These are phyloP conservation scores for Elysia crispata DNA, from an alignment of 2,888 invertebrate species.

Conservation along the genomic window DNA sequence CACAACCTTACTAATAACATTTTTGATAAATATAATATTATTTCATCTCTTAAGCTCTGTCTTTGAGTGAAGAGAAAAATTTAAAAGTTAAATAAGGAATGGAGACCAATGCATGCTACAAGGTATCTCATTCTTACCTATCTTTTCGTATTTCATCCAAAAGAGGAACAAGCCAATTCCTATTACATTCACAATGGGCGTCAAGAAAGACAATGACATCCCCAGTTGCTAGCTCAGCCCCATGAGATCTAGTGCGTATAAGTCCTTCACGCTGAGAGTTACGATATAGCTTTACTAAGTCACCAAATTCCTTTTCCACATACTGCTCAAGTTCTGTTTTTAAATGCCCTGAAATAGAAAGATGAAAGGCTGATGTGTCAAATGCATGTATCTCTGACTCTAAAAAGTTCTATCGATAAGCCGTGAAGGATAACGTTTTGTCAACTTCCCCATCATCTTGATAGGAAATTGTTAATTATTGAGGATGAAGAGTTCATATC, in stretches of 20 bases:
- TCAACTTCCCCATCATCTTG: too few relatives aligned
- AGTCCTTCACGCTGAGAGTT: slow-evolving; percentile 94
- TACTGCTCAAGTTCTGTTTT: slow-evolving; percentile 90
- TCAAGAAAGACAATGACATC: slow-evolving; percentile 98
- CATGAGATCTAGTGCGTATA: slow-evolving; percentile 93
- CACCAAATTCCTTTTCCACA: slow-evolving; percentile 87
- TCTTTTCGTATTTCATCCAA: slow-evolving; percentile 95
- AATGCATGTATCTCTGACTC: too few relatives aligned
- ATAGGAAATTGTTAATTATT: too few relatives aligned
- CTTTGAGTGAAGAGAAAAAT: background rate
- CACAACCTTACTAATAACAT: too few relatives aligned
- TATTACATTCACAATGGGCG: slow-evolving; percentile 95
- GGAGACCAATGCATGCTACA: too few relatives aligned
- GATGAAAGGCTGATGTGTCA: too few relatives aligned
- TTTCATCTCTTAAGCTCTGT: background rate
- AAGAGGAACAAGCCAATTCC: slow-evolving; percentile 97
- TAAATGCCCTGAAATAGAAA: slow-evolving; percentile 81
- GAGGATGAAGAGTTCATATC: too few relatives aligned
- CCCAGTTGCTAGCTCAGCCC: slow-evolving; percentile 92
- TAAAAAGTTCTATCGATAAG: too few relatives aligned
- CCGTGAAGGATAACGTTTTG: too few relatives aligned
- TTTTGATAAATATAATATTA: too few relatives aligned
- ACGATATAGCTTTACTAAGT: slow-evolving; percentile 89
- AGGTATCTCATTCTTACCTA: slow-evolving; percentile 73
- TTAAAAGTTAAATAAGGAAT: background rate